Evolutionary conservation across 2,797 vertebrate species (phyloP).

Genomic region (Enteromius thamalakanensis): DNA sequence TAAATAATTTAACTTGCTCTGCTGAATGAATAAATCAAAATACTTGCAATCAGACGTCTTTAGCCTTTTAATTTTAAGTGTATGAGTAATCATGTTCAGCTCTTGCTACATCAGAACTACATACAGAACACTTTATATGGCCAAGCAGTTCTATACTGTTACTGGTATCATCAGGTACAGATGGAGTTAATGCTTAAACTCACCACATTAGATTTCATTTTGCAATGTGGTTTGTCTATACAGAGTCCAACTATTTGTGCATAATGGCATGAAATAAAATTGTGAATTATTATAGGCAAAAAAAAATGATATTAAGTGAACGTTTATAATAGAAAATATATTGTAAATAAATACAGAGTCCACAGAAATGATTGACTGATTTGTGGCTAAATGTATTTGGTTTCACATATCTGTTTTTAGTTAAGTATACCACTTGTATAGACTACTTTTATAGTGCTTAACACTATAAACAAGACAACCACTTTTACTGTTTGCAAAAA

Average conservation of each 20-base stretch:
- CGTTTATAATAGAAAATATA: background rate
- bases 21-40: conserved; percentile 12
- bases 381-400: background rate
- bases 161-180: background rate
- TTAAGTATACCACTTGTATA: background rate
- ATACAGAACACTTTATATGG: background rate
- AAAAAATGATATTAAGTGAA: background rate
- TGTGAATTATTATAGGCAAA: background rate
- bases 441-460: background rate
- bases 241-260: background rate
- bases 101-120: background rate
- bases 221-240: background rate
- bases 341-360: background rate
- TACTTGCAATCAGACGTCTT: background rate
- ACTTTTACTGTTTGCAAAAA: background rate
- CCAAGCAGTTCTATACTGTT: background rate
- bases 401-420: background rate
- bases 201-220: background rate
- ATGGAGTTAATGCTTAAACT: background rate
- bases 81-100: background rate
- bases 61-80: background rate
- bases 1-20: background rate
- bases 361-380: background rate
- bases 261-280: background rate
- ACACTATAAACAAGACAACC: background rate